Percentiles rank a stretch among this genome's conserved stretches.
Evolutionary conservation across 2,888 invertebrate genomes (phyloP).

Genomic region (Dynastes grantii): DNA sequence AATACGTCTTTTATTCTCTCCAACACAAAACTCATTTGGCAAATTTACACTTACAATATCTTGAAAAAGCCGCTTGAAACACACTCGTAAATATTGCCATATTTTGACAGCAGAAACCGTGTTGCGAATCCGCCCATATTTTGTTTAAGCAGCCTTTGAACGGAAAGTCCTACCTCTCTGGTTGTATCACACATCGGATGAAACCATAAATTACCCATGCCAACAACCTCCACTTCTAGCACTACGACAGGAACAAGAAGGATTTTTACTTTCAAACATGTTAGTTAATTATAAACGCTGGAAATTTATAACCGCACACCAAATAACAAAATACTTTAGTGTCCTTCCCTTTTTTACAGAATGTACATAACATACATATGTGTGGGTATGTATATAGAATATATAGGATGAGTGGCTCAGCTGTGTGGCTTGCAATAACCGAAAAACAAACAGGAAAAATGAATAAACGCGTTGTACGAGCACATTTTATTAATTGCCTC

Average conservation of each 20-base stretch:
- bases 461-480: slow-evolving; percentile 15
- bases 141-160: background rate
- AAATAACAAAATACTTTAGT: background rate
- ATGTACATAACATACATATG: background rate
- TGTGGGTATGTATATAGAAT: background rate
- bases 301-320: slow-evolving; percentile 4
- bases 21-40: too few species aligned
- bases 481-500: slow-evolving; percentile 38
- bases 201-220: background rate
- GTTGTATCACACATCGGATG: background rate
- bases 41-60: too few species aligned
- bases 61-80: background rate
- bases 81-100: background rate
- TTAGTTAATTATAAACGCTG: background rate
- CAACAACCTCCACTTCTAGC: background rate
- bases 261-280: background rate
- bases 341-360: background rate
- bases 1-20: too few species aligned
- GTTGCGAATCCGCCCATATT: slow-evolving; percentile 11
- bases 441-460: slow-evolving; percentile 21
- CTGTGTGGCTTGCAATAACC: background rate
- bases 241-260: background rate
- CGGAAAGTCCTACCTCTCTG: background rate
- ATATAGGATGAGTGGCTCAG: background rate
- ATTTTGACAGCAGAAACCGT: slow-evolving; percentile 3